Evolutionary conservation across 2,797 vertebrate genomes (phyloP).

Genomic region (Dendrocincla tyrannina): DNA sequence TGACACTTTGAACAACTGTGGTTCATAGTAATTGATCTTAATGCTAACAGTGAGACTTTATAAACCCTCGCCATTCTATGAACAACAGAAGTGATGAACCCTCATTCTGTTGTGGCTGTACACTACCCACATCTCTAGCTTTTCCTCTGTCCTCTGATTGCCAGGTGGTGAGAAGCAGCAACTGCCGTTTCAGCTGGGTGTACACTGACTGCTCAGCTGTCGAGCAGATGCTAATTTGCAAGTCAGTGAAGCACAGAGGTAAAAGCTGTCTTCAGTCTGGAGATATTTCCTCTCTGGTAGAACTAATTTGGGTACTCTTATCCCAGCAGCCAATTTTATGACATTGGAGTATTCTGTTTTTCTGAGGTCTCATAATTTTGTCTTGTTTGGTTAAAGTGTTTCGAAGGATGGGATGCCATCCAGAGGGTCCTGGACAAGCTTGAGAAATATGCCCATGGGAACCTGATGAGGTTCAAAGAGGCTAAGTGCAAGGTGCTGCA

Average conservation of each 20-base stretch:
- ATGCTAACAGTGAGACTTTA: not conserved
- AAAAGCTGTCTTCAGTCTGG: not conserved
- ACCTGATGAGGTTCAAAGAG: not conserved
- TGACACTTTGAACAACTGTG: not conserved
- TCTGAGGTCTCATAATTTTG: not conserved
- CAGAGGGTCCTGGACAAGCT: not conserved
- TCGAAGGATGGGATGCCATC: not conserved
- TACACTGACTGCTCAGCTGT: not conserved
- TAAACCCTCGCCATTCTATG: not conserved
- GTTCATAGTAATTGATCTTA: not conserved
- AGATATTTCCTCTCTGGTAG: not conserved
- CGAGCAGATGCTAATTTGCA: not conserved
- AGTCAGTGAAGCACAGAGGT: not conserved
- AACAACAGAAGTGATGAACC: not conserved
- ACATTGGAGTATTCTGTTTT: not conserved
- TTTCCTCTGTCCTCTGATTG: not conserved
- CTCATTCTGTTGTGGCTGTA: not conserved
- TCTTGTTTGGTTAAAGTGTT: not conserved
- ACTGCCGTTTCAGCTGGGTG: not conserved
- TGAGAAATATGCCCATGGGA: not conserved
- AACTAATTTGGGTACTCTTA: not conserved
- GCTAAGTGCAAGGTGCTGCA: not conserved
- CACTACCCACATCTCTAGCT: not conserved
- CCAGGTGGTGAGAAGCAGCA: not conserved
- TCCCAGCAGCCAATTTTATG: not conserved